Evolutionary conservation across 2,797 vertebrate species (phyloP).

Genomic region (Myotis myotis): DNA sequence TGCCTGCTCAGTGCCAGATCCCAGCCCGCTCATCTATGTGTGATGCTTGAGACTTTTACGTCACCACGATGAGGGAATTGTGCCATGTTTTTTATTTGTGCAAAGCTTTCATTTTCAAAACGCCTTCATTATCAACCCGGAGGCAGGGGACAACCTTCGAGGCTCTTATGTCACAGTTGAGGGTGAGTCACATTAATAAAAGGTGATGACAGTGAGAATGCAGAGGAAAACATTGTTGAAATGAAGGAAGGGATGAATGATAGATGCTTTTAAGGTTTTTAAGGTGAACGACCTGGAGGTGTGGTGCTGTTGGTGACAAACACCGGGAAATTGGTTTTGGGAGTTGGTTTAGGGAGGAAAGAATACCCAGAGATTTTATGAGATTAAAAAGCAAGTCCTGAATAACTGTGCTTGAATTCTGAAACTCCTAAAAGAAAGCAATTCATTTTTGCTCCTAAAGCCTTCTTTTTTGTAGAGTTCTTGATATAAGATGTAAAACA

Average conservation of each 20-base stretch:
- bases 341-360: neutral
- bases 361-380: neutral
- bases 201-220: neutral
- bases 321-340: neutral
- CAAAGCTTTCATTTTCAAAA: slow-evolving; percentile 12
- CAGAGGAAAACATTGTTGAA: neutral
- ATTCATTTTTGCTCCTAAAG: neutral
- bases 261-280: neutral
- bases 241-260: neutral
- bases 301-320: neutral
- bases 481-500: neutral
- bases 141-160: neutral
- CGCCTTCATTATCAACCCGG: neutral
- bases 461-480: neutral
- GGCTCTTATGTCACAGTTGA: neutral
- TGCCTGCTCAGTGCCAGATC: neutral
- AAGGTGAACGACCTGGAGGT: neutral
- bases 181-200: neutral
- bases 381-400: neutral
- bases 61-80: neutral
- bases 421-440: neutral
- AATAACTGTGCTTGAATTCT: neutral
- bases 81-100: neutral
- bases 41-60: neutral
- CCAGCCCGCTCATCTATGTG: neutral